Evolutionary conservation across 2,797 vertebrate genomes (phyloP).

Genomic region (Threskiornis aethiopicus): DNA sequence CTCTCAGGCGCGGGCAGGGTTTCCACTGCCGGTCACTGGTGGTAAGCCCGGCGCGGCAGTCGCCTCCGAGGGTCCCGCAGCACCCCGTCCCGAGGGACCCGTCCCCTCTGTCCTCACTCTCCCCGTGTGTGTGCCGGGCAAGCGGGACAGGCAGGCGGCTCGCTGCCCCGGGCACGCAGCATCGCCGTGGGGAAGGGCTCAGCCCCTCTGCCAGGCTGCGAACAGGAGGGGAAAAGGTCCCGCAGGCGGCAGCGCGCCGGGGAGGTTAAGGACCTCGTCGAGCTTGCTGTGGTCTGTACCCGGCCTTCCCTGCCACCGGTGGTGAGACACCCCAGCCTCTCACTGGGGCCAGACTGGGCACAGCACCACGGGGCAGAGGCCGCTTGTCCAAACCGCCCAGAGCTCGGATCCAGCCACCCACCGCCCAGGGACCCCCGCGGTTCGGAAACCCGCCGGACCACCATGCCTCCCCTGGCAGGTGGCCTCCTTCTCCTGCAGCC

Average conservation of each 20-base stretch:
- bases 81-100: background rate
- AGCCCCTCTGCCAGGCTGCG: background rate
- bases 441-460: fast-evolving
- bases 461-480: background rate
- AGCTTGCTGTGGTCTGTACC: background rate
- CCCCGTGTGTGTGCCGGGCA: fast-evolving
- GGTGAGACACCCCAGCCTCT: background rate
- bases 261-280: too few species aligned
- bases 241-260: background rate
- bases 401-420: fast-evolving
- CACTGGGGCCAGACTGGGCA: background rate
- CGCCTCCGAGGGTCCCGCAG: too few species aligned
- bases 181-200: background rate
- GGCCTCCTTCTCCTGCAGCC: background rate
- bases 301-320: background rate
- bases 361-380: background rate
- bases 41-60: background rate
- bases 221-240: too few species aligned
- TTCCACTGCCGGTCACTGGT: background rate
- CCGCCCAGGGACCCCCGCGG: fast-evolving
- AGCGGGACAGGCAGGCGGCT: background rate
- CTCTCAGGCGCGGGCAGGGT: background rate
- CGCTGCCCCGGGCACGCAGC: background rate
- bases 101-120: background rate
- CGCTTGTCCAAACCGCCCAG: background rate